phyloP scores from a whole-genome alignment of 2,888 invertebrate genomes.

The Xanthorhoe designata region DNA sequence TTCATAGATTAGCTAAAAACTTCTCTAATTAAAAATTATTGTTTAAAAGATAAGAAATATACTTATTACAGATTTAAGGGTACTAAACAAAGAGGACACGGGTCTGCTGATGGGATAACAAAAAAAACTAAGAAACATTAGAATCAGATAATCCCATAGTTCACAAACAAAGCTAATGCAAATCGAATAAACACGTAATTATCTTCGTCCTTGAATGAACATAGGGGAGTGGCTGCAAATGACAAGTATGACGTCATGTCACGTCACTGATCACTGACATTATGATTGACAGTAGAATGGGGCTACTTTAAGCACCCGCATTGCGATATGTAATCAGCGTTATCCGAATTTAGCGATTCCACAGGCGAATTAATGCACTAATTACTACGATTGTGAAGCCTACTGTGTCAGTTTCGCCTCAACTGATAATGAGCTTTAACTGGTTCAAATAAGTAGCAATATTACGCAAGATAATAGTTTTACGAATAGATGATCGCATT shows the following conservation, averaged over 20 bases:
- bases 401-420: slow-evolving; percentile 12
- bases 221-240: slow-evolving; percentile 29
- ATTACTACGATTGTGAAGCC: slow-evolving; percentile 58
- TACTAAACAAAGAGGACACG: not conserved
- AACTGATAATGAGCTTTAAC: not conserved
- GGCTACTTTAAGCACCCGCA: slow-evolving; percentile 63
- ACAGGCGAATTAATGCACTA: slow-evolving; percentile 65
- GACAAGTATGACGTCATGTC: slow-evolving; percentile 50
- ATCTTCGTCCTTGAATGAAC: slow-evolving; percentile 18
- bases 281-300: slow-evolving; percentile 61
- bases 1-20: too few species aligned
- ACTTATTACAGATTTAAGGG: not conserved
- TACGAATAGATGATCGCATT: not conserved
- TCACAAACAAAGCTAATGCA: slow-evolving; percentile 4
- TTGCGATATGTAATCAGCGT: slow-evolving; percentile 66
- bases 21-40: too few species aligned
- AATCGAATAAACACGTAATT: slow-evolving; percentile 15
- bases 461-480: not conserved
- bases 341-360: slow-evolving; percentile 64
- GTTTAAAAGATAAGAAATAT: too few species aligned
- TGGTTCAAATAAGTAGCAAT: not conserved
- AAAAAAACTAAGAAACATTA: not conserved
- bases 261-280: slow-evolving; percentile 48
- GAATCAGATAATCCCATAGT: not conserved
- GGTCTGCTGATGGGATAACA: too few species aligned